Conservation (phyloP, 1,140 invertebrate genomes). For the Hylaeus anthracinus region DNA sequence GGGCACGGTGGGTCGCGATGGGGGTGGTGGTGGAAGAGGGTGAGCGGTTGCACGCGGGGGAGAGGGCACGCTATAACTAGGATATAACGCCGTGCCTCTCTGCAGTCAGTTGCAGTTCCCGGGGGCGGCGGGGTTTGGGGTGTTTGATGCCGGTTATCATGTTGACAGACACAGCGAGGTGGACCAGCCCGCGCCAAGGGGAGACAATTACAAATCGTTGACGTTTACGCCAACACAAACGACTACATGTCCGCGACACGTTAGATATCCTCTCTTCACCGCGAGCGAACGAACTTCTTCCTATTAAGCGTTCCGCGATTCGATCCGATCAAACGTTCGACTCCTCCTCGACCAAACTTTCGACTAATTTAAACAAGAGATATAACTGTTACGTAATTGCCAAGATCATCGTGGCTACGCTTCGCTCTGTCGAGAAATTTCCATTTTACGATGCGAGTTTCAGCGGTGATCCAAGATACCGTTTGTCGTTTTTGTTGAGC, state of each 20-base stretch:
- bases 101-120: slow-evolving; percentile 78
- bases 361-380: too few species aligned
- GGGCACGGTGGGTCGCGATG: slow-evolving; percentile 45
- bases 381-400: too few species aligned
- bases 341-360: too few species aligned
- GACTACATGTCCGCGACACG: slow-evolving; percentile 72
- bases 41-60: slow-evolving; percentile 52
- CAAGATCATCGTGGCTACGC: too few species aligned
- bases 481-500: too few species aligned
- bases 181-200: slow-evolving; percentile 68
- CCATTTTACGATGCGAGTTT: too few species aligned
- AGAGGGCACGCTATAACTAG: slow-evolving; percentile 70
- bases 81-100: slow-evolving; percentile 72
- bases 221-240: slow-evolving; percentile 77
- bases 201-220: slow-evolving; percentile 80
- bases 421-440: too few species aligned
- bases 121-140: slow-evolving; percentile 64
- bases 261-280: slow-evolving; percentile 62
- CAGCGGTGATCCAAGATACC: too few species aligned
- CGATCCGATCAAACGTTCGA: too few species aligned
- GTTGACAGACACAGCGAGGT: slow-evolving; percentile 78
- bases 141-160: slow-evolving; percentile 80
- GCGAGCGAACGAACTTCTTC: slow-evolving; percentile 47
- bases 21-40: slow-evolving; percentile 34
- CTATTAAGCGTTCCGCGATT: background rate